Conservation (phyloP, 2,113 vertebrate genomes). For the Dinomys branickii region DNA sequence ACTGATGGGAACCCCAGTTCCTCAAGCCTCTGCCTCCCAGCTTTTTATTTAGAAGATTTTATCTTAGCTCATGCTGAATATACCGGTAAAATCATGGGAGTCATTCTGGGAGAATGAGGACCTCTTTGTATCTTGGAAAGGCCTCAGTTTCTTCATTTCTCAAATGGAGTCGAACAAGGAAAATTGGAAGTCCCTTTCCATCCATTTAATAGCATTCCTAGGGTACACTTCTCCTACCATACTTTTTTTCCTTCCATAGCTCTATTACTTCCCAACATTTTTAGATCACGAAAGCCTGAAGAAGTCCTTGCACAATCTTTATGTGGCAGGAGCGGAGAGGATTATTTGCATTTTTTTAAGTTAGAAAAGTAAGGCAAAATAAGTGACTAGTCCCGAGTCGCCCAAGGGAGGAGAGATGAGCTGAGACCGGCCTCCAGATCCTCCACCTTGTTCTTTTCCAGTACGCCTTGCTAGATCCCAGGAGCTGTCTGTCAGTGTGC, state of each 20-base stretch:
- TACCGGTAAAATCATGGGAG: background rate
- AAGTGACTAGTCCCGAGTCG: conserved; percentile 16
- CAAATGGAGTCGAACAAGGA: background rate
- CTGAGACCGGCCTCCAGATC: background rate
- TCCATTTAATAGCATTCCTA: conserved; percentile 45
- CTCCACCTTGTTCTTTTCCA: conserved; percentile 5
- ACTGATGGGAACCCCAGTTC: background rate
- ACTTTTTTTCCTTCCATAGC: background rate
- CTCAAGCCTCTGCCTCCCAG: background rate
- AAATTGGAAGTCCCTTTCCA: background rate
- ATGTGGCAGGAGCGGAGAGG: conserved; percentile 33
- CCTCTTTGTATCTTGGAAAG: background rate
- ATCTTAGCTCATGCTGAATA: background rate
- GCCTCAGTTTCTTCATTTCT: background rate
- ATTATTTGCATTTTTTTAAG: conserved; percentile 36
- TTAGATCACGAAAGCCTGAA: conserved; percentile 33
- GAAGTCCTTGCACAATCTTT: conserved; percentile 23
- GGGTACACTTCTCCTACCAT: background rate
- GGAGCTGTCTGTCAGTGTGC: conserved; percentile 73
- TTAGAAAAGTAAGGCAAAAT: conserved; percentile 60
- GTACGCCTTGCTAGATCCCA: conserved; percentile 60
- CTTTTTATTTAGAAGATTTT: conserved; percentile 26
- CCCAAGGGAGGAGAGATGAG: background rate
- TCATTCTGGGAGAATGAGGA: background rate
- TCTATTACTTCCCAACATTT: conserved; percentile 57